Conservation (phyloP, 2,888 invertebrate species). For the Ceraclea dissimilis region DNA sequence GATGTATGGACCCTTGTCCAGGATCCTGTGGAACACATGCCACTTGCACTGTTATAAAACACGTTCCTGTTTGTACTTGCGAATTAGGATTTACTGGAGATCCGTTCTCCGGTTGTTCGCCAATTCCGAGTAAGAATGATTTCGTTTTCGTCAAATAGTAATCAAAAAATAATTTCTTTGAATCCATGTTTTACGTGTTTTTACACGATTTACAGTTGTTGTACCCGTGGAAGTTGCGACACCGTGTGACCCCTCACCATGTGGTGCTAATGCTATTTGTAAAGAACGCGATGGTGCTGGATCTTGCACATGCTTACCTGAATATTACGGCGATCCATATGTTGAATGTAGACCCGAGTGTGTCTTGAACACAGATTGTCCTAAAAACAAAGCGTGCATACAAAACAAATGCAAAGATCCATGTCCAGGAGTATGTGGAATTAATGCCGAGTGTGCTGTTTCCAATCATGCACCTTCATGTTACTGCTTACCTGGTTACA, state of each 20-base stretch:
- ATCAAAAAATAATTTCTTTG: background rate
- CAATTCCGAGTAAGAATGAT: conserved; percentile 49
- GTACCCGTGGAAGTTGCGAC: conserved; percentile 47
- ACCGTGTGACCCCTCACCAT: conserved; percentile 79
- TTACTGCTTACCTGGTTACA: conserved; percentile 63
- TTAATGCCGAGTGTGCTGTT: conserved; percentile 76
- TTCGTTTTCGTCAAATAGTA: conserved; percentile 2
- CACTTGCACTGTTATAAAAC: conserved; percentile 61
- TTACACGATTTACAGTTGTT: conserved; percentile 36
- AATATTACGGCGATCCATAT: conserved; percentile 82
- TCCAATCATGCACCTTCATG: conserved; percentile 78
- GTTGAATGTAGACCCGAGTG: conserved; percentile 82
- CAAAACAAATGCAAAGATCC: conserved; percentile 81
- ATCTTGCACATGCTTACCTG: conserved; percentile 72
- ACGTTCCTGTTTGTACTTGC: conserved; percentile 67
- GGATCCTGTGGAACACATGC: conserved; percentile 70
- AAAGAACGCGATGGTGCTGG: conserved; percentile 73
- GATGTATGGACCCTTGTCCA: conserved; percentile 66
- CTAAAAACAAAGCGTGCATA: conserved; percentile 65
- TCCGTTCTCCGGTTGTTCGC: conserved; percentile 69
- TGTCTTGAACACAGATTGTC: conserved; percentile 79
- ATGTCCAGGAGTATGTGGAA: conserved; percentile 73
- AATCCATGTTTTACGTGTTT: no score
- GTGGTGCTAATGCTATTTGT: conserved; percentile 80
- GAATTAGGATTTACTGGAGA: conserved; percentile 65